Evolutionary conservation across 2,113 vertebrate genomes (phyloP), one percentile per base, ranked within the genome.

Genomic region (Pygoscelis antarcticus): DNA sequence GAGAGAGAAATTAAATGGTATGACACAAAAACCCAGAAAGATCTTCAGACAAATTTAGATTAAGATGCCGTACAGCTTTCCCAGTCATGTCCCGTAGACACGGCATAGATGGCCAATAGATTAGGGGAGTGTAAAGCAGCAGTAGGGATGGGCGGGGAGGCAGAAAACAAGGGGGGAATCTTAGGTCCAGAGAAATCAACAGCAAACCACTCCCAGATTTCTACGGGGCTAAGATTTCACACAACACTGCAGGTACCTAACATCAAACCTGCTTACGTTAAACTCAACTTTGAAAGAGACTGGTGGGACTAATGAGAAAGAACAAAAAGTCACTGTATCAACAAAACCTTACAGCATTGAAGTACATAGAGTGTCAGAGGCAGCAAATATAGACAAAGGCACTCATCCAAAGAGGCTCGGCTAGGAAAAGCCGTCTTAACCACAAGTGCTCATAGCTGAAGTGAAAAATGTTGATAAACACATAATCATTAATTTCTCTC

Each of bases 241-340:
- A 0, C 36, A 47, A 3, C 22, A 4, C 14, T 16, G 7, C 32
- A 0, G 8, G 6, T 6, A 8, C 12, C 26, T 12, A 6, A 1
- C 3, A 49, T 11, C 82, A 75, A 42, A 34, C 34, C 23, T 1
- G 0, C 32, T 62, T 10, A 23, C 0, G 1, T 51, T 16, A 40
- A 81, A 79, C 55, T 10, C 74, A 7, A 3, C 58, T 58, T 27
- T 18, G 58, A 65, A 58, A 62, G 9, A 13, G 18, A 29, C 23
- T 2, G 5, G 32, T 20, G 21, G 44, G 40, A 36, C 21, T 15
- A 20, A 44, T 4, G 2, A 29, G 9, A 61, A 66, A 17, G 6
- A 34, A 21, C 21, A n/a, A 23, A 20, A 18, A 60, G 7, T 8
- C 2, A 0, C 46, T 19, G 18, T 0, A 21, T 4, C 10, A 34